phyloP scores from a whole-genome alignment of 2,888 invertebrate species.

The Perizoma affinitatum region DNA sequence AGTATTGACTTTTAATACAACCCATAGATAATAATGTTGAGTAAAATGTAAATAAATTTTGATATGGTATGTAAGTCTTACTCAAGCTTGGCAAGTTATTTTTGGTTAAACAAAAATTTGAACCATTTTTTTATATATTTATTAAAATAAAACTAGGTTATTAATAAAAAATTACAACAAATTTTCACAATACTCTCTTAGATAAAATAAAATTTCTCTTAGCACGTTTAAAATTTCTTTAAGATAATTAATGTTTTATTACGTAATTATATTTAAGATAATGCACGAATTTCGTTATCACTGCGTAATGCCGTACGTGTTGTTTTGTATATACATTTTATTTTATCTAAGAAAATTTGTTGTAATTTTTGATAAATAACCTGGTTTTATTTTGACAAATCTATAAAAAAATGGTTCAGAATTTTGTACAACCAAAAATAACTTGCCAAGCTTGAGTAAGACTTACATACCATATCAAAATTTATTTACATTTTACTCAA shows the following conservation, averaged over 20 bases:
- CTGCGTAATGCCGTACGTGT: conserved; percentile 49
- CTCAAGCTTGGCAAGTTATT: too few relatives aligned
- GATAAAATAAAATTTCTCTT: conserved; percentile 46
- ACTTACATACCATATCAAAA: too few relatives aligned
- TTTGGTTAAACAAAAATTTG: too few relatives aligned
- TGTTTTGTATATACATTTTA: conserved; percentile 34
- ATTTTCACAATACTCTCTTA: too few relatives aligned
- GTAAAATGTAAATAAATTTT: too few relatives aligned
- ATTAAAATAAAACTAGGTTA: not conserved
- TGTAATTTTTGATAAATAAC: conserved; percentile 19
- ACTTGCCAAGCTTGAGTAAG: too few relatives aligned
- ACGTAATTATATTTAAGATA: conserved; percentile 33
- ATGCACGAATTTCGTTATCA: conserved; percentile 50
- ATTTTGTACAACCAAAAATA: too few relatives aligned
- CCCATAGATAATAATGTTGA: too few relatives aligned
- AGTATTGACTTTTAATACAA: too few relatives aligned
- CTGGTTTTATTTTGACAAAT: not conserved
- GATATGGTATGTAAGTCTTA: too few relatives aligned
- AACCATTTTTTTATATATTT: not conserved
- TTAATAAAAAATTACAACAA: conserved; percentile 28
- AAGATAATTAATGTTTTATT: conserved; percentile 36
- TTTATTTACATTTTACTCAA: too few relatives aligned
- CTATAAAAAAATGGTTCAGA: too few relatives aligned
- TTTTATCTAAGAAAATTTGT: conserved; percentile 42
- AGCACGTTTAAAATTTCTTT: conserved; percentile 39